Conservation (phyloP, 2,113 vertebrate genomes). For the Zootoca vivipara region DNA sequence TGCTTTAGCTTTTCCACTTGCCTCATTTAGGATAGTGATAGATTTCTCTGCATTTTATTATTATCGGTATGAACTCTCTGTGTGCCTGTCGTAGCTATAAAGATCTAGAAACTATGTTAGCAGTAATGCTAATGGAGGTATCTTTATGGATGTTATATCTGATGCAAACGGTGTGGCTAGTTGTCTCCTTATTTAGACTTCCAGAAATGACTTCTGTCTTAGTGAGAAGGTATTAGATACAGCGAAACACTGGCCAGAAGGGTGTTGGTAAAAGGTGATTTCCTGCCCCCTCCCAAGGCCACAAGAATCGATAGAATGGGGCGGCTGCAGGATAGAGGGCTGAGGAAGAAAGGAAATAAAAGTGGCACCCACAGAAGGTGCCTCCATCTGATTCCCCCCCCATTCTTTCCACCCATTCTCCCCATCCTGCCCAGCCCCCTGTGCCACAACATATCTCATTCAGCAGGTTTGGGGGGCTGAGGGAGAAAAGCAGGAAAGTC, state of each 20-base stretch:
- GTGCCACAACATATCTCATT: background rate
- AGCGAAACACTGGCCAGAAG: no score
- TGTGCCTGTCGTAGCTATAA: background rate
- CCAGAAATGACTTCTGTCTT: no score
- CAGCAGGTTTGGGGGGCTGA: background rate
- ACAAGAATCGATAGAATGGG: no score
- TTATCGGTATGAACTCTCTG: background rate
- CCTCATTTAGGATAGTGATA: background rate
- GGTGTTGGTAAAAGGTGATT: no score
- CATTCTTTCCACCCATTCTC: background rate
- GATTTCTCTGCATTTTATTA: background rate
- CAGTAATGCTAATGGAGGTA: background rate
- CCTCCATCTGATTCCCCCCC: background rate
- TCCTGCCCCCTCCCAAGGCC: no score
- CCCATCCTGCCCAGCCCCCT: background rate
- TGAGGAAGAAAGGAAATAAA: no score
- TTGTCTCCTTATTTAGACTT: no score
- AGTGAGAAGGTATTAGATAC: no score
- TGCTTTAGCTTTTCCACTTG: background rate
- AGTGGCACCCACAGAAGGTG: no score
- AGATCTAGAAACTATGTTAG: background rate
- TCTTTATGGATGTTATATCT: background rate
- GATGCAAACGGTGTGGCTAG: no score
- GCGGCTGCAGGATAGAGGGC: no score
- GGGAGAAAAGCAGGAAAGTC: no score